Evolutionary conservation across 2,797 vertebrate species (phyloP).

Genomic region (Mus minutoides): DNA sequence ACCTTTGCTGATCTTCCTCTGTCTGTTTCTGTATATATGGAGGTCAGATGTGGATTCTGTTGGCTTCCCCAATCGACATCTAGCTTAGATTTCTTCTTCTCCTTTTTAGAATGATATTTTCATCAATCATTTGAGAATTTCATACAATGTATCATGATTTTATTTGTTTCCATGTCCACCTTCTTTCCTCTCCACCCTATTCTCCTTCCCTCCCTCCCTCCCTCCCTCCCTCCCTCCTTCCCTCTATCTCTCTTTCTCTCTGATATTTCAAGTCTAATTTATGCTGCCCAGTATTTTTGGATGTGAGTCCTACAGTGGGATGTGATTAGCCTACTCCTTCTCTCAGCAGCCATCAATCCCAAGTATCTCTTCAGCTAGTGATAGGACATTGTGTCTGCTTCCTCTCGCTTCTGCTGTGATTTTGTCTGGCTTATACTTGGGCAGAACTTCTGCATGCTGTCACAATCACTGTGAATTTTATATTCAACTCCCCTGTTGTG

Average conservation of each 20-base stretch:
- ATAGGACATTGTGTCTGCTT: too few species aligned
- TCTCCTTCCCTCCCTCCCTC: rapidly evolving
- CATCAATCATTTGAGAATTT: not conserved
- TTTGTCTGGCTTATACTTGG: not conserved
- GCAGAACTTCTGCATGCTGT: not conserved
- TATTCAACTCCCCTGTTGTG: not conserved
- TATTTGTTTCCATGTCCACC: not conserved
- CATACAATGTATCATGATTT: not conserved
- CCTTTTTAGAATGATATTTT: not conserved
- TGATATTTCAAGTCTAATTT: not conserved
- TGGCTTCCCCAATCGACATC: not conserved
- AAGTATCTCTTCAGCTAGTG: not conserved
- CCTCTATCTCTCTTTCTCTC: not conserved
- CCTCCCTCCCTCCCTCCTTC: too few species aligned
- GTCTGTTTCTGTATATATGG: not conserved
- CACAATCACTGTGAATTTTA: not conserved
- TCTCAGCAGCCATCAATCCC: too few species aligned
- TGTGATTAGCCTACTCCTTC: not conserved
- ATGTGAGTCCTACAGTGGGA: not conserved
- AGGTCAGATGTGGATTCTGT: not conserved
- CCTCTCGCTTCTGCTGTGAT: too few species aligned
- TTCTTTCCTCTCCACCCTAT: not conserved
- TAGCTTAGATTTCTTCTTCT: not conserved
- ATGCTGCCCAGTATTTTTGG: not conserved
- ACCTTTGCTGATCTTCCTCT: not conserved